phyloP scores from a whole-genome alignment of 2,888 invertebrate genomes.

The Hesperia comma region DNA sequence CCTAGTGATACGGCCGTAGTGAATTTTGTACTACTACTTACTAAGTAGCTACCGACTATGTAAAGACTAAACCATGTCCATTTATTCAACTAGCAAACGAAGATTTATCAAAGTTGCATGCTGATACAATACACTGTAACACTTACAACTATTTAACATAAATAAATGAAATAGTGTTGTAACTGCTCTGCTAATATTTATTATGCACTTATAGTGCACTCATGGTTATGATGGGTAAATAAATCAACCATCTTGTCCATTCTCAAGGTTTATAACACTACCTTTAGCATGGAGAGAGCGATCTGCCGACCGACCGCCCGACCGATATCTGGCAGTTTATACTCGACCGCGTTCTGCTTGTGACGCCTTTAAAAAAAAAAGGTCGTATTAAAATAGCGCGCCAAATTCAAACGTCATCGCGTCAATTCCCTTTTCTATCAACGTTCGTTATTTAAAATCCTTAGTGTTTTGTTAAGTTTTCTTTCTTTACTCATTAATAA shows the following conservation, averaged over 20 bases:
- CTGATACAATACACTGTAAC: neutral
- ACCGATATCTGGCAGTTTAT: slow-evolving; percentile 60
- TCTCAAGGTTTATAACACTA: slow-evolving; percentile 60
- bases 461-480: slow-evolving; percentile 42
- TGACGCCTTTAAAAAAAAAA: slow-evolving; percentile 55
- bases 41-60: no score
- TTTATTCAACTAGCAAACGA: no score
- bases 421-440: slow-evolving; percentile 33
- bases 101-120: neutral
- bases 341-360: slow-evolving; percentile 53
- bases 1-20: no score
- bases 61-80: no score
- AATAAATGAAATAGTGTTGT: slow-evolving; percentile 23
- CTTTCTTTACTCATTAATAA: slow-evolving; percentile 43
- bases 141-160: slow-evolving; percentile 16
- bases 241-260: slow-evolving; percentile 46
- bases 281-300: slow-evolving; percentile 67
- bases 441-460: slow-evolving; percentile 25
- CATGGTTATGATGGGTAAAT: slow-evolving; percentile 32
- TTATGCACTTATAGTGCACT: slow-evolving; percentile 6
- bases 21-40: no score
- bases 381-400: slow-evolving; percentile 57
- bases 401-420: slow-evolving; percentile 46
- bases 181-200: slow-evolving; percentile 31
- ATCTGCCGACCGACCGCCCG: slow-evolving; percentile 54